These are phyloP conservation scores for Tipula helvola DNA, from an alignment of 2,888 invertebrate species.

Conservation along the genomic window DNA sequence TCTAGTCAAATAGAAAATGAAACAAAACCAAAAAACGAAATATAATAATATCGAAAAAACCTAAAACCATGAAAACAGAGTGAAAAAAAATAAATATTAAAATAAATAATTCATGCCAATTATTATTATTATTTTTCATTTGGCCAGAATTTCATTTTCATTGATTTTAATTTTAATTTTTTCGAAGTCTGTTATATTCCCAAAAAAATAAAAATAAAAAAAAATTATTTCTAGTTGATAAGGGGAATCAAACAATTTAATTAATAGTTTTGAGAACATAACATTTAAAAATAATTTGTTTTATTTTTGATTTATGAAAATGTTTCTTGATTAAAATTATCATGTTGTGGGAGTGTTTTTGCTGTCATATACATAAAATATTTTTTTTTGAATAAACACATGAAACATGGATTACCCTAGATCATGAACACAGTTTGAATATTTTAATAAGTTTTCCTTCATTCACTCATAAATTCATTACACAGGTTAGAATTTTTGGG, in stretches of 20 bases:
- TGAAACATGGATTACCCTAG: neutral
- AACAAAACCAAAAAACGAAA: neutral
- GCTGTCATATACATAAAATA: neutral
- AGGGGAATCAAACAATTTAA: neutral
- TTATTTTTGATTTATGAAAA: neutral
- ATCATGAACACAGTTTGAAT: neutral
- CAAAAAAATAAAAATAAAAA: neutral
- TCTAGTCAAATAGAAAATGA: conserved; percentile 6
- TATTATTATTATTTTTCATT: neutral
- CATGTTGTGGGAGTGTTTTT: neutral
- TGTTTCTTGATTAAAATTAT: neutral
- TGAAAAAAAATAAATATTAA: conserved; percentile 4
- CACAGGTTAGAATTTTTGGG: too few relatives aligned
- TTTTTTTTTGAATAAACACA: neutral
- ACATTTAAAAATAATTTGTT: neutral
- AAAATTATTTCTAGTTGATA: neutral
- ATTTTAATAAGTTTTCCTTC: neutral
- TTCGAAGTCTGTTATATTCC: neutral
- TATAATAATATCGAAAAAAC: neutral
- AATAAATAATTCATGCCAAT: neutral
- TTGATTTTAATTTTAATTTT: conserved; percentile 4
- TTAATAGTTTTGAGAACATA: neutral
- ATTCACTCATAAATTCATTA: neutral
- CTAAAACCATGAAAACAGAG: neutral
- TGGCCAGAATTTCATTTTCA: neutral